phyloP scores from a whole-genome alignment of 2,797 vertebrate genomes.

The Lithobates sylvaticus region DNA sequence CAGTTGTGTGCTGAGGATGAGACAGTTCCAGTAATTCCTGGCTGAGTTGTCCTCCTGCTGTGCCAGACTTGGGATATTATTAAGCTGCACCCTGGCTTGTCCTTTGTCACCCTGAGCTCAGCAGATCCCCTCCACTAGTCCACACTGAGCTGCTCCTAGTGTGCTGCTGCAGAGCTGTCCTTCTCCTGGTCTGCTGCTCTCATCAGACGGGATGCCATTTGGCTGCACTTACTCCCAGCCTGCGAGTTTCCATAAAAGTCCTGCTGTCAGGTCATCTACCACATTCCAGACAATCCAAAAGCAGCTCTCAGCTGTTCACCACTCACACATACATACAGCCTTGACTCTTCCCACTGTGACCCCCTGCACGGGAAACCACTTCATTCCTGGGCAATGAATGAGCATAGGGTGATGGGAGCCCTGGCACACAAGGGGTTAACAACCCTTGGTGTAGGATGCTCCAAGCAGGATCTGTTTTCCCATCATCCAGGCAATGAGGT shows the following conservation, averaged over 20 bases:
- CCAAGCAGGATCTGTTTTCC: background rate
- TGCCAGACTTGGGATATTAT: conserved; percentile 19
- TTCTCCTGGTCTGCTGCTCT: conserved; percentile 34
- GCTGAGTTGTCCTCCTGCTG: conserved; percentile 1
- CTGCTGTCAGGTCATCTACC: conserved; percentile 82
- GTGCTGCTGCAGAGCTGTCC: conserved; percentile 6
- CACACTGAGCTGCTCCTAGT: conserved; percentile 13
- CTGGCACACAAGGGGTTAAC: background rate
- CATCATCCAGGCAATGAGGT: background rate
- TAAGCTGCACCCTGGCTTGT: background rate
- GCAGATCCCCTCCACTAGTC: background rate
- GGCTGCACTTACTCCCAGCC: conserved; percentile 74
- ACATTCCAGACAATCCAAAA: conserved; percentile 87
- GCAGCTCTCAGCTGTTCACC: conserved; percentile 86
- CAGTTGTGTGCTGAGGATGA: background rate
- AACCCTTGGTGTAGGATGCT: background rate
- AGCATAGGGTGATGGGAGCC: background rate
- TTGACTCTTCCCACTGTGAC: conserved; percentile 61
- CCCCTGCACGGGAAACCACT: conserved; percentile 35
- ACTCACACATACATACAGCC: conserved; percentile 59
- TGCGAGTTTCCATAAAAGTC: conserved; percentile 93
- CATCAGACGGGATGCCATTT: conserved; percentile 71
- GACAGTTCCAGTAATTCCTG: conserved; percentile 19
- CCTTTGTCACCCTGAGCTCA: conserved; percentile 26
- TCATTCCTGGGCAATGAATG: conserved; percentile 37